Percentiles rank a stretch among this genome's conserved stretches.
Evolutionary conservation across 2,113 vertebrate genomes (phyloP).

Genomic region (Tachysurus vachellii): DNA sequence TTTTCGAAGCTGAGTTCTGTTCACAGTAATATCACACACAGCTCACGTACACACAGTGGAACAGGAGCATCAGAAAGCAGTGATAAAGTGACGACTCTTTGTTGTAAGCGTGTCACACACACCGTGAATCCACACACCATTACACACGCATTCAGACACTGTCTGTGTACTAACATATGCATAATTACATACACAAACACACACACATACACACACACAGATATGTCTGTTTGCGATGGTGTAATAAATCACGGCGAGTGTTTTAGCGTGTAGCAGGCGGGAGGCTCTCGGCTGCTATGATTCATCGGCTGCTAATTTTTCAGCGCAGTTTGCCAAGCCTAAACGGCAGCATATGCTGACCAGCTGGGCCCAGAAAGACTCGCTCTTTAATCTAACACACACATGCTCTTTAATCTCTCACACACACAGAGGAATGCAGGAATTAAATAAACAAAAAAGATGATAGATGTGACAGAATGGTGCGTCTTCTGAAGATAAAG

Average conservation of each 20-base stretch:
- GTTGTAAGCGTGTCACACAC: conserved; percentile 23
- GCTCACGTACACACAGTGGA: conserved; percentile 25
- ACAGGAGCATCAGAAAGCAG: not conserved
- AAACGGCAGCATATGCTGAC: conserved; percentile 78
- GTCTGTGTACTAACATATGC: not conserved
- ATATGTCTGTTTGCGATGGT: conserved; percentile 61
- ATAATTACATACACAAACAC: conserved; percentile 21
- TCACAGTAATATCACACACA: conserved; percentile 5
- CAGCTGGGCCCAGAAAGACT: conserved; percentile 65
- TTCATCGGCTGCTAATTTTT: conserved; percentile 81
- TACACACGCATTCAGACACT: not conserved
- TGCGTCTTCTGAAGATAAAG: not conserved
- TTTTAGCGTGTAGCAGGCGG: conserved; percentile 72
- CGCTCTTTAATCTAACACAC: conserved; percentile 61
- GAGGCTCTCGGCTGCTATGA: conserved; percentile 70
- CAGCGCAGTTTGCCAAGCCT: conserved; percentile 78
- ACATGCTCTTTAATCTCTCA: conserved; percentile 2
- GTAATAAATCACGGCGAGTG: conserved; percentile 75
- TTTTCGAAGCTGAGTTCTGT: not conserved
- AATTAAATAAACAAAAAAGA: not conserved
- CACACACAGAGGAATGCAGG: not conserved
- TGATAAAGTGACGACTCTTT: not conserved
- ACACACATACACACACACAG: conserved; percentile 32
- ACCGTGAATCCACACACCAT: conserved; percentile 27
- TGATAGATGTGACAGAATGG: not conserved